These are phyloP conservation scores for Coracias cyanogaster DNA, from an alignment of 2,797 vertebrate species.

Conservation along the genomic window DNA sequence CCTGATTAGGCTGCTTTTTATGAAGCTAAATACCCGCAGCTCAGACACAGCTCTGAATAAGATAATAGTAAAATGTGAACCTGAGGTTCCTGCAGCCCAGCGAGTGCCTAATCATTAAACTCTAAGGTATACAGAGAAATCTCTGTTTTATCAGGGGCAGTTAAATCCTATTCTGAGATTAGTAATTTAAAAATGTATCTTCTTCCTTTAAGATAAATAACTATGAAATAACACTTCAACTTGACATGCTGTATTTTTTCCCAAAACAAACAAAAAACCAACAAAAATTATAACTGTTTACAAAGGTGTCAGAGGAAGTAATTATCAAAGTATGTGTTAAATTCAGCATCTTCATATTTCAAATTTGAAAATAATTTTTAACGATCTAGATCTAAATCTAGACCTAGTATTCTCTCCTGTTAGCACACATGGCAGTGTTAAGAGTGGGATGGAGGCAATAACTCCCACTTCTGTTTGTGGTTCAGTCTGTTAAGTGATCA, in stretches of 20 bases:
- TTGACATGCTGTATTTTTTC: not conserved
- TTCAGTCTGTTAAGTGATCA: not conserved
- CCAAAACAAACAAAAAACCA: not conserved
- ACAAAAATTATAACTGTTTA: not conserved
- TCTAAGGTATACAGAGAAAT: not conserved
- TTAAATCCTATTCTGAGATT: not conserved
- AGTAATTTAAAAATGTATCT: not conserved
- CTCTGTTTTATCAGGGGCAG: not conserved
- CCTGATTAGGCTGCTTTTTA: not conserved
- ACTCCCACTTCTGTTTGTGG: not conserved
- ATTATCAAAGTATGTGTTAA: not conserved
- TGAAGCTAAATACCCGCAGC: not conserved
- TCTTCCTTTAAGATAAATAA: not conserved
- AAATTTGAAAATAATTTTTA: not conserved
- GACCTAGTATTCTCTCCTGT: not conserved
- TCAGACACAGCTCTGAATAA: not conserved
- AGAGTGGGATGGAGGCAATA: not conserved
- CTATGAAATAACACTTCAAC: not conserved
- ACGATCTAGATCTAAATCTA: not conserved
- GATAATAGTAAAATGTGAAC: not conserved
- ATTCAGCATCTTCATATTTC: not conserved
- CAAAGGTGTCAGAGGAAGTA: not conserved
- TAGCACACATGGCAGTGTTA: not conserved
- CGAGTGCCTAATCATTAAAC: not conserved
- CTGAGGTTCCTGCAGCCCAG: not conserved